Evolutionary conservation across 2,113 vertebrate species (phyloP).

Genomic region (Prietella phreatophila): DNA sequence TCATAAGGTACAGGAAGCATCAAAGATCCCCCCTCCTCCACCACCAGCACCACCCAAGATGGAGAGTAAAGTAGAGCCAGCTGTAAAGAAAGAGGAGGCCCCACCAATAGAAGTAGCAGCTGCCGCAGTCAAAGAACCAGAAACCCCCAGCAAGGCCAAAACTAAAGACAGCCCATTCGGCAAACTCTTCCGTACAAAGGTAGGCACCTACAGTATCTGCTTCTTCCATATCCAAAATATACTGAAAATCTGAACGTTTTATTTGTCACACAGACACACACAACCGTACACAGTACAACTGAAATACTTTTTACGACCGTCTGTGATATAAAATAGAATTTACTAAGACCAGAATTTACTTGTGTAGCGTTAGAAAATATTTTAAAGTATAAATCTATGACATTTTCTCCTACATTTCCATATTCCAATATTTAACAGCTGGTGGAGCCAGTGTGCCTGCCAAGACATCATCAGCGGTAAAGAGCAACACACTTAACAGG

Average conservation of each 20-base stretch:
- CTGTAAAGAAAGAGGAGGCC: conserved; percentile 61
- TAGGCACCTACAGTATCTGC: conserved; percentile 56
- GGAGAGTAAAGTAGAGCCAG: conserved; percentile 69
- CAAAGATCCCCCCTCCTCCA: conserved; percentile 76
- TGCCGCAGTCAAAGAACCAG: conserved; percentile 51
- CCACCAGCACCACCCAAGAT: conserved; percentile 73
- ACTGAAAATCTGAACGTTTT: neutral
- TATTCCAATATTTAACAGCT: neutral
- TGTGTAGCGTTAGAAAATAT: too few species aligned
- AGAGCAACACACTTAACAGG: conserved; percentile 23
- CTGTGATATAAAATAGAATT: too few species aligned
- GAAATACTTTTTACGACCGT: too few species aligned
- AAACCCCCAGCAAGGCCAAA: conserved; percentile 69
- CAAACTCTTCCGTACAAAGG: conserved; percentile 90
- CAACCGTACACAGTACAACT: too few species aligned
- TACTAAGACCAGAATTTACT: too few species aligned
- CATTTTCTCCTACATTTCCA: neutral
- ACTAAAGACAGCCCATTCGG: conserved; percentile 74
- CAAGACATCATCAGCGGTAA: conserved; percentile 43
- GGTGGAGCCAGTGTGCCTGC: conserved; percentile 25
- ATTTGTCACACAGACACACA: too few species aligned
- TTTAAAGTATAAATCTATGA: neutral
- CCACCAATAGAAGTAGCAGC: conserved; percentile 56
- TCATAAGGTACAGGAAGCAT: conserved; percentile 69
- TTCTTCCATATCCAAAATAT: neutral